Conservation (phyloP, 2,797 vertebrate species). For the Rachycentron canadum region DNA sequence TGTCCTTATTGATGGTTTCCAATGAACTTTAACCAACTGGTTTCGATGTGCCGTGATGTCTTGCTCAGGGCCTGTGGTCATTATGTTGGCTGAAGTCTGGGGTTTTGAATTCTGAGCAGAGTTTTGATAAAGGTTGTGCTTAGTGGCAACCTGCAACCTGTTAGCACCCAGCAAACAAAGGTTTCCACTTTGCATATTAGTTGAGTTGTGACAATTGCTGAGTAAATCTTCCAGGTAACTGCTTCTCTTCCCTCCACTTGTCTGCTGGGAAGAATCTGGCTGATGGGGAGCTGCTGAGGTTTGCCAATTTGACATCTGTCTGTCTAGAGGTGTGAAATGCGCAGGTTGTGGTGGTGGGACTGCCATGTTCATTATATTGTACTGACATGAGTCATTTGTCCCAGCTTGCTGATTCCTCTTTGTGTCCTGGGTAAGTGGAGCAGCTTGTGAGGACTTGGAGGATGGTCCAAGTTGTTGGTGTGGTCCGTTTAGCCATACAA, state of each 20-base stretch:
- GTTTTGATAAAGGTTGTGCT: conserved; percentile 7
- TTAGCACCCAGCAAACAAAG: neutral
- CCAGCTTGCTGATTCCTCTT: conserved; percentile 3
- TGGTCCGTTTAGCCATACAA: conserved; percentile 14
- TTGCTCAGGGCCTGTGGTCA: neutral
- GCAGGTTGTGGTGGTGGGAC: neutral
- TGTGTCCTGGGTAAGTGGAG: neutral
- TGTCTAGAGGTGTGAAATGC: neutral
- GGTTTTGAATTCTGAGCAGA: neutral
- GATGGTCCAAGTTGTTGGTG: conserved; percentile 7
- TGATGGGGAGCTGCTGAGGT: conserved; percentile 14
- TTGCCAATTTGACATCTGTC: conserved; percentile 22
- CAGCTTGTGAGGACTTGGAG: conserved; percentile 11
- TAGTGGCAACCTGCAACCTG: neutral
- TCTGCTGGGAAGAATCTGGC: conserved; percentile 1
- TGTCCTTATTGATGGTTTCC: neutral
- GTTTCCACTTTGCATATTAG: conserved; percentile 20
- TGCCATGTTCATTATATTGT: neutral
- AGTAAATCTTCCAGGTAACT: fast-evolving
- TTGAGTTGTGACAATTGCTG: neutral
- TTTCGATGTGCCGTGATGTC: neutral
- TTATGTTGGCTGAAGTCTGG: neutral
- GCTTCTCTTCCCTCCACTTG: neutral
- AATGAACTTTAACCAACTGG: neutral
- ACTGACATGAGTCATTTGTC: neutral